Conservation (phyloP, 2,797 vertebrate genomes). For the Urophycis tenuis region DNA sequence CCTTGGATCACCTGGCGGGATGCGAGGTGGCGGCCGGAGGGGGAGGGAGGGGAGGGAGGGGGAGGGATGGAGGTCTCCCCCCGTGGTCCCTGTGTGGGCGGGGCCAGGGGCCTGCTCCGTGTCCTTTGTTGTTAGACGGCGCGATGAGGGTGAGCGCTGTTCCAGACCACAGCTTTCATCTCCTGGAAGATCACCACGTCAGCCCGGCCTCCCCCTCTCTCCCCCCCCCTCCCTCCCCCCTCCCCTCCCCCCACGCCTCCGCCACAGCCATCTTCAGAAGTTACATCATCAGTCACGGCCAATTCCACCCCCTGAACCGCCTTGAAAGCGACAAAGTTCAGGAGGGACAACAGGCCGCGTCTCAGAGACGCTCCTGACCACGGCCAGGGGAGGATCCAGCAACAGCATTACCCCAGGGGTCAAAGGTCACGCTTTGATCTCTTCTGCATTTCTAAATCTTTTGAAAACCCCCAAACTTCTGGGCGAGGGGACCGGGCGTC, state of each 20-base stretch:
- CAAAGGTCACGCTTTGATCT: neutral
- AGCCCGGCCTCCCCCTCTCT: no score
- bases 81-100: no score
- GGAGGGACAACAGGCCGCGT: no score
- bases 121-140: slow-evolving; percentile 38
- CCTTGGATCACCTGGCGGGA: no score
- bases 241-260: neutral
- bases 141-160: slow-evolving; percentile 34
- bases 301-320: neutral
- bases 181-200: neutral
- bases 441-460: neutral
- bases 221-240: no score
- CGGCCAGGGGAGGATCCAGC: no score
- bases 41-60: no score
- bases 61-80: no score
- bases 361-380: no score
- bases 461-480: neutral
- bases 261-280: neutral
- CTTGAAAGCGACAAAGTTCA: neutral
- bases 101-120: neutral
- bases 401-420: no score
- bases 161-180: slow-evolving; percentile 45
- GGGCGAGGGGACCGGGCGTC: slow-evolving; percentile 26
- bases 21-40: no score
- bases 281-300: neutral